Evolutionary conservation across 2,797 vertebrate species (phyloP), one percentile per base, ranked within the genome.

Genomic region (Coregonus ussuriensis): DNA sequence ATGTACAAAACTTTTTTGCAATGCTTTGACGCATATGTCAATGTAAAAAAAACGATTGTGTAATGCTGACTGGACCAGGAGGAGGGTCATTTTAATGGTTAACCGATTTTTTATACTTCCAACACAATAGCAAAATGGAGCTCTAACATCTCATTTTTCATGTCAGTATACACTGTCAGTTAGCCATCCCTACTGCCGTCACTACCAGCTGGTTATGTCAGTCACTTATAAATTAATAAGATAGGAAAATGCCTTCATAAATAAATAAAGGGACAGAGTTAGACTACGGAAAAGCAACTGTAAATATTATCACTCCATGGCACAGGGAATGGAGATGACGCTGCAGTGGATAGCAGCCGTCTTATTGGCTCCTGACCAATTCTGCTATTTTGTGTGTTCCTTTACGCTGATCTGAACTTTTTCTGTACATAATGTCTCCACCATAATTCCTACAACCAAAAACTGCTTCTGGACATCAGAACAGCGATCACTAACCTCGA

Each of bases 91-190:
- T 56, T 56, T n/a, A 15, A 56, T 15, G 54, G 54, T 56, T 1
- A 56, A 56, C 4, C 14, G 2, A 56, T n/a, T n/a, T 18, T 56
- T 56, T 56, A 15, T 56, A 6, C 54, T 56, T 56, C 54, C 54
- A 56, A 56, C 14, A 18, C 54, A 6, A 56, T 16, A 56, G 54
- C 16, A 56, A 56, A 56, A 16, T 18, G 54, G 54, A 47, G 9
- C 41, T 47, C 41, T 47, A 11, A 47, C 15, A 33, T 35, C 31
- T 70, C 16, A 70, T 6, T 7, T 6, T 59, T 59, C 56, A 18
- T 70, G 68, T 70, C 35, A 70, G 68, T 37, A 35, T 7, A n/a
- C 7, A n/a, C 18, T 70, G 18, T 70, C 37, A 70, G 68, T 70
- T 1, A 70, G 14, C 33, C 33, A 18, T 15, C 33, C 29, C 67